Evolutionary conservation across 2,888 invertebrate genomes (phyloP), one percentile per base, ranked within the genome.

Genomic region (Drosophila fungiperda): DNA sequence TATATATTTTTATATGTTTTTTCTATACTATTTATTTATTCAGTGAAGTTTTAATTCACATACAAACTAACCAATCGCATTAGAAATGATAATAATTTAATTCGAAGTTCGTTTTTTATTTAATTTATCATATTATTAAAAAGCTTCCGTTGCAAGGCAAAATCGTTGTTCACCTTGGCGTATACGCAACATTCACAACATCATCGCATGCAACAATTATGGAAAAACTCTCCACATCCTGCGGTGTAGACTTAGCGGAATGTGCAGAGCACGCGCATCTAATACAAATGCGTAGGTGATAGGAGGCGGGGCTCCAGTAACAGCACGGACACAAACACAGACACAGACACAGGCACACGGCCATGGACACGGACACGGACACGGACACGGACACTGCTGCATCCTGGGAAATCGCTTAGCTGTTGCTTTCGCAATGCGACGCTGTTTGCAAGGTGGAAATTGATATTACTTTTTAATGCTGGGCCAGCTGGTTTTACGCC

Each of bases 381-480:
- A 60, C 35, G 32, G 48, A 64, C 68, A 50, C 29, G 36, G 49
- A 59, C 61, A 60, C 64, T 72, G 82, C 87, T 89, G 87, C 87
- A 87, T 85, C 88, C 87, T 89, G 87, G 87, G 88, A 89, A 85
- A 89, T 81, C 88, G 87, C 78, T 87, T 87, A 89, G 87, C 89
- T 87, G 87, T 87, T 87, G 87, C 87, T 89, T 89, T 67, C 62
- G 83, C 87, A 77, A 77, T 76, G 68, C 80, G 78, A 78, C 67
- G 69, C 66, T 57, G 75, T 80, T 80, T 76, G 86, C 80, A 90
- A 88, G 87, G 87, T 88, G 83, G 87, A 88, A 88, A 88, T 87
- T 89, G 90, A 87, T 87, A 87, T 87, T 89, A 89, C 87, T 89
- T 87, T 89, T 87, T 87, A 87, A 89, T 87, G 89, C 89, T 87